Evolutionary conservation across 2,888 invertebrate species (phyloP).

Genomic region (Pinctada fucata): DNA sequence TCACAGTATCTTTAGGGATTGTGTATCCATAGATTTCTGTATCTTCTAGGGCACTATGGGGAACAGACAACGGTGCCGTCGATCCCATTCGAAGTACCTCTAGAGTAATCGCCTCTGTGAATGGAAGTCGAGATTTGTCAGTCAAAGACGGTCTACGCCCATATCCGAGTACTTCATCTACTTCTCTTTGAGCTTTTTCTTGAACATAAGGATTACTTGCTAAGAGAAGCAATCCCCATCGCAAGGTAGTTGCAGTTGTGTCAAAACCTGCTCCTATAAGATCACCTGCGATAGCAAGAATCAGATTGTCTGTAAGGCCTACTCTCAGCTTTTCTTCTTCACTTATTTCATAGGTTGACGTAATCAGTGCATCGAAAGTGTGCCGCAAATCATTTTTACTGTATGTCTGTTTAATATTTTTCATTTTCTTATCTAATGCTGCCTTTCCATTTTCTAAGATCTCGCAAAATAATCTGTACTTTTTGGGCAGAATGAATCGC

Average conservation of each 20-base stretch:
- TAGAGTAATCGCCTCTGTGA: slow-evolving; percentile 14
- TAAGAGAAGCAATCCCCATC: slow-evolving; percentile 17
- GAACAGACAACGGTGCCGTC: slow-evolving; percentile 11
- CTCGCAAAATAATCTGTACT: slow-evolving; percentile 8
- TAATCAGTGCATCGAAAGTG: slow-evolving; percentile 46
- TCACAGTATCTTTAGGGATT: slow-evolving; percentile 12
- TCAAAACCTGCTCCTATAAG: slow-evolving; percentile 27
- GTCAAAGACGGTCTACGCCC: neutral
- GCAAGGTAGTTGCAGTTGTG: slow-evolving; percentile 20
- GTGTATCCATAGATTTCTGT: neutral
- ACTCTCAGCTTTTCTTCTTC: too few relatives aligned
- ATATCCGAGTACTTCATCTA: slow-evolving; percentile 23
- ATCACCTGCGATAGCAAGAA: slow-evolving; percentile 12
- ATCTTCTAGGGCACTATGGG: slow-evolving; percentile 17
- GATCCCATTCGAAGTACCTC: slow-evolving; percentile 9
- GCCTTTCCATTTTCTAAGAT: slow-evolving; percentile 31
- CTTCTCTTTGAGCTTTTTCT: slow-evolving; percentile 15
- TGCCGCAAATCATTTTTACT: slow-evolving; percentile 41
- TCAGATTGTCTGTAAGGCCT: slow-evolving; percentile 15
- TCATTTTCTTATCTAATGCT: slow-evolving; percentile 18
- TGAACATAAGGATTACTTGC: slow-evolving; percentile 17
- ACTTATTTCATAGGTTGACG: too few relatives aligned
- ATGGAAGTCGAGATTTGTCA: slow-evolving; percentile 17
- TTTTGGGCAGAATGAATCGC: slow-evolving; percentile 35
- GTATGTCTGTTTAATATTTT: slow-evolving; percentile 41